These are phyloP conservation scores for Plotosus lineatus DNA, from an alignment of 2,113 vertebrate genomes.

Conservation along the genomic window DNA sequence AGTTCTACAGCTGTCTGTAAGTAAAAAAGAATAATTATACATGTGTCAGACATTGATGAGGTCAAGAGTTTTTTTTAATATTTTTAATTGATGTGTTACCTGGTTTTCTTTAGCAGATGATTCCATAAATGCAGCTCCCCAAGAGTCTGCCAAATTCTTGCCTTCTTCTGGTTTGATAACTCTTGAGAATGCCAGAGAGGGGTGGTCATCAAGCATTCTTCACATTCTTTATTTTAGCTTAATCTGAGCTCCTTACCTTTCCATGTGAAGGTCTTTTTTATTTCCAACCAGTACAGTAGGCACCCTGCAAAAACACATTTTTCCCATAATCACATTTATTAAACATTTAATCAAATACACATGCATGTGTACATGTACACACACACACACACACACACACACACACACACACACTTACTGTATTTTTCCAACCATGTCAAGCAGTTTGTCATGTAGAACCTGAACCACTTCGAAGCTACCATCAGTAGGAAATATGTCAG, in stretches of 20 bases:
- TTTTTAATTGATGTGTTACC: slow-evolving; percentile 58
- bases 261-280: slow-evolving; percentile 83
- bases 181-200: slow-evolving; percentile 39
- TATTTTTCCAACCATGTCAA: slow-evolving; percentile 81
- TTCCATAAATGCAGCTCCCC: slow-evolving; percentile 82
- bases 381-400: slow-evolving; percentile 62
- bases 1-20: slow-evolving; percentile 79
- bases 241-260: slow-evolving; percentile 69
- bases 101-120: slow-evolving; percentile 85
- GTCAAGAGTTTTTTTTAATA: not conserved
- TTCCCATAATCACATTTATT: not conserved
- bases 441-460: slow-evolving; percentile 79
- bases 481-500: slow-evolving; percentile 53
- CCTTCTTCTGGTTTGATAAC: slow-evolving; percentile 80
- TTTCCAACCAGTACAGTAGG: slow-evolving; percentile 86
- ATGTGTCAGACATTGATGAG: not conserved
- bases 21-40: not conserved
- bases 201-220: not conserved
- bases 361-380: not conserved
- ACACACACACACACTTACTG: slow-evolving; percentile 68
- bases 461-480: slow-evolving; percentile 85
- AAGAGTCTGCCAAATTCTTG: slow-evolving; percentile 81
- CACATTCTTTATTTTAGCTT: not conserved
- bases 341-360: slow-evolving; percentile 49
- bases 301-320: slow-evolving; percentile 66